Percentiles rank a stretch among this genome's conserved stretches.
Evolutionary conservation across 2,797 vertebrate genomes (phyloP).

Genomic region (Ctenosaura bakeri): DNA sequence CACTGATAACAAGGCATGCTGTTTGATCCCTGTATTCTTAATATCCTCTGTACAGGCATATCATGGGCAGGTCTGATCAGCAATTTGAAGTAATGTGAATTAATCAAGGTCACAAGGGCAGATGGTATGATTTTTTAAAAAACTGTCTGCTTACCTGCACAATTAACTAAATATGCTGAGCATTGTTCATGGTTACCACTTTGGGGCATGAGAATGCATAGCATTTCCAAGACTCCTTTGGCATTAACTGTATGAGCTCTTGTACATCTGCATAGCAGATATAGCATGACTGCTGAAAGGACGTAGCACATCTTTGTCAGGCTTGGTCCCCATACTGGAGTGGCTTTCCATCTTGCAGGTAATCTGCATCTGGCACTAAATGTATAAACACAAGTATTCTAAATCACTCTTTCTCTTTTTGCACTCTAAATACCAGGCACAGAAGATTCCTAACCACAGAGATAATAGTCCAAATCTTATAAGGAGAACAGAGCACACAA

Average conservation of each 20-base stretch:
- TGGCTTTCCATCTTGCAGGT: background rate
- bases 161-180: slow-evolving; percentile 24
- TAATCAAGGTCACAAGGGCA: slow-evolving; percentile 46
- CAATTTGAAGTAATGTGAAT: slow-evolving; percentile 53
- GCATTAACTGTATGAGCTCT: background rate
- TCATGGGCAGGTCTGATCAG: slow-evolving; percentile 61
- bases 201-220: background rate
- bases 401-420: background rate
- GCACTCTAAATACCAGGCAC: background rate
- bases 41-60: slow-evolving; percentile 58
- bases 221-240: background rate
- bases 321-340: background rate
- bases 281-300: background rate
- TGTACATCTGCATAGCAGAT: background rate
- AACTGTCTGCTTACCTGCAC: background rate
- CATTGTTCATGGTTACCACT: background rate
- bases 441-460: background rate
- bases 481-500: no score
- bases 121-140: slow-evolving; percentile 34
- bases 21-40: slow-evolving; percentile 53
- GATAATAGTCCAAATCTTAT: no score
- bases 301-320: background rate
- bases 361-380: background rate
- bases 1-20: slow-evolving; percentile 69
- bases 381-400: background rate